Evolutionary conservation across 1,140 invertebrate genomes (phyloP), one percentile per base, ranked within the genome.

Genomic region (Radopholus similis): DNA sequence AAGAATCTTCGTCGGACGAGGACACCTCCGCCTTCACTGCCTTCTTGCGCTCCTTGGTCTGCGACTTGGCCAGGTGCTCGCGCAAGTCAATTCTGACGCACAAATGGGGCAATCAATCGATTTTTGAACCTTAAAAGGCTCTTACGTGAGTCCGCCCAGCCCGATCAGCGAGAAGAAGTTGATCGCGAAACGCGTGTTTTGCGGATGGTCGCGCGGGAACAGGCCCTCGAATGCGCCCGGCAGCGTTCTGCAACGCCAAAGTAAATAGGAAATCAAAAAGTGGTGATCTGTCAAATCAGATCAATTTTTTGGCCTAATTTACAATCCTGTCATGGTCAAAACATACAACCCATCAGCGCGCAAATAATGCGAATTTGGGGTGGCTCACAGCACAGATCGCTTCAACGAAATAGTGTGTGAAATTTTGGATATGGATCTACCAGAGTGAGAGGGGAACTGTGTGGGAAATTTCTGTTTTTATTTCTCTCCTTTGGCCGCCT

Each of bases 81-180:
- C 72, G 56, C 42, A 73, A 57, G 28, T 70, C 66, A 15, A 73
- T 18, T 23, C 75, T 73, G 18, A 70, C 59, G 55, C 40, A 32
- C 47, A 69, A 28, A 70, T 23, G n/a, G n/a, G n/a, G n/a, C n/a
- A n/a, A n/a, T 51, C 9, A 8, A 73, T 28, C 4, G 26, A 30
- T 56, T 49, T 38, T 73, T 35, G 8, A 34, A 34, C 9, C 13
- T 34, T 21, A 51, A 64, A 51, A 23, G 37, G 35, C 70, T 68
- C 42, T n/a, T n/a, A 70, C 68, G 95, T 98, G 0, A 99, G 84
- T 0, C 93, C 94, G 63, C 95, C 95, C 21, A 99, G 86, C 74
- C 95, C 95, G 83, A 97, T 97, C 0, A 93, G 93, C 0, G 95
- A 98, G 82, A 98, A 98, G 84, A 97, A 99, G 81, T 99, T 99